Conservation (phyloP, 2,797 vertebrate genomes). For the Anisognathus igniventris region DNA sequence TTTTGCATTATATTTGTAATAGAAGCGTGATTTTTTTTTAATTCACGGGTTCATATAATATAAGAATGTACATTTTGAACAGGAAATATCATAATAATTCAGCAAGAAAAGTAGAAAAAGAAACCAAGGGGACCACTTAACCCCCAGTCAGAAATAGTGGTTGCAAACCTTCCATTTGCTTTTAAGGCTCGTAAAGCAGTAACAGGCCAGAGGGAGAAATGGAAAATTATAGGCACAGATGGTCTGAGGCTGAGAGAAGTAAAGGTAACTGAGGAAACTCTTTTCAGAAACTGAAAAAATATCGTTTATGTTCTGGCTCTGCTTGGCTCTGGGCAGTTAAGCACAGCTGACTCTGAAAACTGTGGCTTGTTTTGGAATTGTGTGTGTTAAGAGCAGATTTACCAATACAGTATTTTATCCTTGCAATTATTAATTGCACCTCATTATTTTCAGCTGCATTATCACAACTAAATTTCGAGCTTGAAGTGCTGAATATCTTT, state of each 20-base stretch:
- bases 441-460: background rate
- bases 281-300: background rate
- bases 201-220: background rate
- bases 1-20: background rate
- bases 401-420: background rate
- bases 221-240: conserved; percentile 19
- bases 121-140: background rate
- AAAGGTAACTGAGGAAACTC: conserved; percentile 29
- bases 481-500: background rate
- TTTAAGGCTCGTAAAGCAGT: conserved; percentile 16
- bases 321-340: background rate
- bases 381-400: background rate
- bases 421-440: background rate
- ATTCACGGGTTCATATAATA: background rate
- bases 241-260: background rate
- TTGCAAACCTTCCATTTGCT: conserved; percentile 5
- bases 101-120: background rate
- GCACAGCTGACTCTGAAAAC: background rate
- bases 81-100: background rate
- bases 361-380: background rate
- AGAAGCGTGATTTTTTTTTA: background rate
- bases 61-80: background rate
- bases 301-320: background rate
- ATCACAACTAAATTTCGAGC: background rate
- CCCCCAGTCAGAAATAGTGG: background rate